phyloP scores from a whole-genome alignment of 2,888 invertebrate genomes.

The Hirtodrosophila duncani region DNA sequence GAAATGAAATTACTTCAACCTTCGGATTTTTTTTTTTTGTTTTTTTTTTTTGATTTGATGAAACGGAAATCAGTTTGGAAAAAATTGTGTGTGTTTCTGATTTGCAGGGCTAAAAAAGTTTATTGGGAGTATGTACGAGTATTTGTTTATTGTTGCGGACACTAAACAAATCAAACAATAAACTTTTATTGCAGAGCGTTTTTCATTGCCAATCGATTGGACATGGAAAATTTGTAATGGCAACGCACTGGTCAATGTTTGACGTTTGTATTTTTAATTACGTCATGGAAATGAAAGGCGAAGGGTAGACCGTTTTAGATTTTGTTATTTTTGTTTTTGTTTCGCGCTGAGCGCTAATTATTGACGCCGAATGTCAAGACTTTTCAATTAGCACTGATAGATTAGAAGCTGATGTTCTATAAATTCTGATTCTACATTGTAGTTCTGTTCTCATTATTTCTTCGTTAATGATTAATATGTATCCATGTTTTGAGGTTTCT shows the following conservation, averaged over 20 bases:
- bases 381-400: conserved; percentile 56
- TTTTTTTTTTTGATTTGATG: background rate
- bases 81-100: conserved; percentile 36
- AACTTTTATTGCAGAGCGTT: conserved; percentile 60
- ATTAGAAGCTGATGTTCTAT: conserved; percentile 32
- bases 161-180: conserved; percentile 62
- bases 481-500: conserved; percentile 5
- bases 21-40: conserved; percentile 1
- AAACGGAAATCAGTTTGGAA: conserved; percentile 12
- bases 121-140: conserved; percentile 25
- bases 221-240: conserved; percentile 32
- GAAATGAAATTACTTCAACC: background rate
- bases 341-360: conserved; percentile 24
- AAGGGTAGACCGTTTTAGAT: background rate
- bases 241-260: conserved; percentile 1
- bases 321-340: conserved; percentile 18
- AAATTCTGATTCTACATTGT: conserved; percentile 19
- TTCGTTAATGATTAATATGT: conserved; percentile 6
- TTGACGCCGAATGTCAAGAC: conserved; percentile 33
- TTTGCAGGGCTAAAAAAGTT: conserved; percentile 62
- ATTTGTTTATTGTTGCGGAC: conserved; percentile 45
- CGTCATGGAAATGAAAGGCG: conserved; percentile 2
- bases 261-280: conserved; percentile 30
- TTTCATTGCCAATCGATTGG: conserved; percentile 67
- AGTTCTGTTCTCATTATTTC: conserved; percentile 26